phyloP scores from a whole-genome alignment of 2,888 invertebrate species.

The Hesperia comma region DNA sequence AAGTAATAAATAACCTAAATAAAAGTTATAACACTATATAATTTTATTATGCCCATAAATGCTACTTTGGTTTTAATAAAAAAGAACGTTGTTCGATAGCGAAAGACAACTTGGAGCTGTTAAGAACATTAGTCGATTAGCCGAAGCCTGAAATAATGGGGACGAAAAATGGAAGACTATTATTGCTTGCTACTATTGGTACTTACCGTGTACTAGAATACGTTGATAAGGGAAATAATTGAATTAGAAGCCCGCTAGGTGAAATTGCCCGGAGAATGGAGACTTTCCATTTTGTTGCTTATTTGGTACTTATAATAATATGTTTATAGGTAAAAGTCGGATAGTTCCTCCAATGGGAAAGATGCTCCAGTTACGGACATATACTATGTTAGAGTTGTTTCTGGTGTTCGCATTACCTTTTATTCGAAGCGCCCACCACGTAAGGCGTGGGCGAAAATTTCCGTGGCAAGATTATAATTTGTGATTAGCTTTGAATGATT shows the following conservation, averaged over 20 bases:
- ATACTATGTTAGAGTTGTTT: no score
- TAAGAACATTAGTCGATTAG: constrained; percentile 24
- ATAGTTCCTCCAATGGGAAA: no score
- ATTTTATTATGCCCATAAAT: neutral
- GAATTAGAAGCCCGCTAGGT: constrained; percentile 57
- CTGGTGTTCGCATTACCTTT: no score
- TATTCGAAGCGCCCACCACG: no score
- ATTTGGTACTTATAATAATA: neutral
- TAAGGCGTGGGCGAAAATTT: no score
- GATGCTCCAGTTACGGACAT: no score
- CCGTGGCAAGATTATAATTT: no score
- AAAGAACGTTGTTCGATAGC: constrained; percentile 1
- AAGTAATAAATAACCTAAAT: neutral
- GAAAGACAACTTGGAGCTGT: neutral
- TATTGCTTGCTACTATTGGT: neutral
- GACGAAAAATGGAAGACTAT: constrained; percentile 38
- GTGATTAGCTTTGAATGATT: no score
- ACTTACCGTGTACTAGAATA: constrained; percentile 29
- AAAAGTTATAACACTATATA: neutral
- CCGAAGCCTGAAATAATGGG: constrained; percentile 17
- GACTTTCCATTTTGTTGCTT: constrained; percentile 52
- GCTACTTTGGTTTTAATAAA: neutral
- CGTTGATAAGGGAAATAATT: constrained; percentile 59
- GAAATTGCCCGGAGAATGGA: constrained; percentile 55
- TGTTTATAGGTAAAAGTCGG: no score